Evolutionary conservation across 2,797 vertebrate genomes (phyloP).

Genomic region (Intellagama lesueurii): DNA sequence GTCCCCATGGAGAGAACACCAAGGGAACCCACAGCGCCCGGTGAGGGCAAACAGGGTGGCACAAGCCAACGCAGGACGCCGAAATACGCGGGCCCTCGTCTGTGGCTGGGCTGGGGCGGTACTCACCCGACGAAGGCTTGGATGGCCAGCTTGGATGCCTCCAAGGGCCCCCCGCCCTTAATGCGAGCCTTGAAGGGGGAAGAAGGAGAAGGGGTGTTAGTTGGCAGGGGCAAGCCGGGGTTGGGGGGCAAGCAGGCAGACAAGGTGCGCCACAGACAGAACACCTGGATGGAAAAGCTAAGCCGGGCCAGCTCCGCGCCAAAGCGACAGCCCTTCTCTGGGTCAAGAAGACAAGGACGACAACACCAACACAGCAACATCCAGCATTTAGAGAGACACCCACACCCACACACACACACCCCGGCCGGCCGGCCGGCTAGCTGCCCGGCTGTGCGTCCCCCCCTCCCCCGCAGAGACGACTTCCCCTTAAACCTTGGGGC

Average conservation of each 20-base stretch:
- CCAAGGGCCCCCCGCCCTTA: conserved; percentile 81
- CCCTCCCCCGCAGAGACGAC: too few species aligned
- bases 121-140: conserved; percentile 92
- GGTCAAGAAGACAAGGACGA: conserved; percentile 45
- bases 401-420: neutral
- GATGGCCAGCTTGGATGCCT: conserved; percentile 88
- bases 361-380: conserved; percentile 48
- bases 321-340: conserved; percentile 67
- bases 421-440: conserved; percentile 13
- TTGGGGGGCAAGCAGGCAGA: conserved; percentile 36
- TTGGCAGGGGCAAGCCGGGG: neutral
- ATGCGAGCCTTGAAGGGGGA: conserved; percentile 84
- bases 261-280: conserved; percentile 69
- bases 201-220: conserved; percentile 61
- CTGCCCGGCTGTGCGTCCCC: neutral
- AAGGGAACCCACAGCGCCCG: too few species aligned
- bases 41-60: too few species aligned
- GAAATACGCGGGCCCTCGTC: too few species aligned
- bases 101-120: neutral
- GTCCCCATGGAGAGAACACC: too few species aligned
- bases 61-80: too few species aligned
- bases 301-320: conserved; percentile 82
- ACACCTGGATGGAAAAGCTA: conserved; percentile 78
- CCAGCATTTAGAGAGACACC: conserved; percentile 47
- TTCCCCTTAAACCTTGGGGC: conserved; percentile 59